phyloP scores from a whole-genome alignment of 2,888 invertebrate genomes.

The Nineta flava region DNA sequence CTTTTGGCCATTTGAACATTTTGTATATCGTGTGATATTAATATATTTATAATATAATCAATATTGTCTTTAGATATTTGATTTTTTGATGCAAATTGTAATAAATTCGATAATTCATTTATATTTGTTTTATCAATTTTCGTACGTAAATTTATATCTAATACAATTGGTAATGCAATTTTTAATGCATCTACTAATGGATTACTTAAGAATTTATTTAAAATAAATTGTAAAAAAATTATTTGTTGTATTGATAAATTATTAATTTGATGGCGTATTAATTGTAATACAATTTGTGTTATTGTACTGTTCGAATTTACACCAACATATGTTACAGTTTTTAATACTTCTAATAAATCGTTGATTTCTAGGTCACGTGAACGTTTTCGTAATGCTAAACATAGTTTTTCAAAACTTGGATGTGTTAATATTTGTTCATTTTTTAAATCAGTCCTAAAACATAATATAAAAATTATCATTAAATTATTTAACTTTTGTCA shows the following conservation, averaged over 20 bases:
- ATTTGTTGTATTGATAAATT: conserved; percentile 40
- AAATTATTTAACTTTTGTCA: no score
- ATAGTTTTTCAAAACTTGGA: conserved; percentile 40
- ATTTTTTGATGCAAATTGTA: conserved; percentile 34
- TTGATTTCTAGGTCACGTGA: conserved; percentile 33
- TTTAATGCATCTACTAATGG: conserved; percentile 46
- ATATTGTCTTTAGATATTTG: conserved; percentile 33
- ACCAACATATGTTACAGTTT: conserved; percentile 38
- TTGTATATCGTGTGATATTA: conserved; percentile 30
- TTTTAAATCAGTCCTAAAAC: conserved; percentile 24
- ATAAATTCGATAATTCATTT: conserved; percentile 32
- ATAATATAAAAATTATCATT: not conserved
- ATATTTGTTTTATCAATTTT: conserved; percentile 40
- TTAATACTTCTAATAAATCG: conserved; percentile 41
- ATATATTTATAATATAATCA: conserved; percentile 33
- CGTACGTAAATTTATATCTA: conserved; percentile 41
- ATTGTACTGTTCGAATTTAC: conserved; percentile 40
- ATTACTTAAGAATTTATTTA: conserved; percentile 31
- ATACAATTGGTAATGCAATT: conserved; percentile 48
- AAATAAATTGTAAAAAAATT: conserved; percentile 41
- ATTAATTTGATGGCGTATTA: conserved; percentile 44
- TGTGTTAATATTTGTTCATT: conserved; percentile 32
- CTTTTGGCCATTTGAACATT: conserved; percentile 30
- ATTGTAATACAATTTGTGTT: conserved; percentile 43
- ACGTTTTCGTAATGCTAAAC: conserved; percentile 35